These are phyloP conservation scores for Nemurella pictetii DNA, from an alignment of 2,888 invertebrate genomes.

Conservation along the genomic window DNA sequence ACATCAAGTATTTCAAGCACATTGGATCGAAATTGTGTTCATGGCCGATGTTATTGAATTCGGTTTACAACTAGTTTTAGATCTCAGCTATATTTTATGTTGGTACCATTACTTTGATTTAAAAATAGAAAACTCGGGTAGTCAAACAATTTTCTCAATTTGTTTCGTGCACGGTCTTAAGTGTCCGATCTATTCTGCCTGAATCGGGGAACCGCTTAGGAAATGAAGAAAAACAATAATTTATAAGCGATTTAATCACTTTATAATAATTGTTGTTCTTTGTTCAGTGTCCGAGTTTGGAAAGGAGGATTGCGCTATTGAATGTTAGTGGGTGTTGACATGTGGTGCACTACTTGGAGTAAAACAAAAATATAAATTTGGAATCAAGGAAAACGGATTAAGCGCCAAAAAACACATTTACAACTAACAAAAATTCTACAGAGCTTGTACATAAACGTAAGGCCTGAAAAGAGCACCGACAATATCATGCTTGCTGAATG, in stretches of 20 bases:
- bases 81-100: neutral
- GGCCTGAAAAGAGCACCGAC: too few relatives aligned
- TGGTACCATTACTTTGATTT: neutral
- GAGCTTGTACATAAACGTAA: too few relatives aligned
- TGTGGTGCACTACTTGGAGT: neutral
- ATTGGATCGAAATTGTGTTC: neutral
- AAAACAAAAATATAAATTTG: neutral
- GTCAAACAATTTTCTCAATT: neutral
- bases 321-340: neutral
- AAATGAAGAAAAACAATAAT: neutral
- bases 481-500: too few relatives aligned
- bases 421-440: too few relatives aligned
- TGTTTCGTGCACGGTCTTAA: neutral
- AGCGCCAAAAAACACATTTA: too few relatives aligned
- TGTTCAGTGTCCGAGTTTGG: neutral
- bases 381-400: too few relatives aligned
- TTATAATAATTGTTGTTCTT: neutral
- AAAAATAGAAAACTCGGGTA: neutral
- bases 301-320: neutral
- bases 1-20: neutral
- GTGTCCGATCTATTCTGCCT: neutral
- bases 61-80: neutral
- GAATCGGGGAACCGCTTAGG: neutral
- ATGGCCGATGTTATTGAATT: neutral
- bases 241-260: neutral